Conservation (phyloP, 2,113 vertebrate species). For the Nothoprocta perdicaria region DNA sequence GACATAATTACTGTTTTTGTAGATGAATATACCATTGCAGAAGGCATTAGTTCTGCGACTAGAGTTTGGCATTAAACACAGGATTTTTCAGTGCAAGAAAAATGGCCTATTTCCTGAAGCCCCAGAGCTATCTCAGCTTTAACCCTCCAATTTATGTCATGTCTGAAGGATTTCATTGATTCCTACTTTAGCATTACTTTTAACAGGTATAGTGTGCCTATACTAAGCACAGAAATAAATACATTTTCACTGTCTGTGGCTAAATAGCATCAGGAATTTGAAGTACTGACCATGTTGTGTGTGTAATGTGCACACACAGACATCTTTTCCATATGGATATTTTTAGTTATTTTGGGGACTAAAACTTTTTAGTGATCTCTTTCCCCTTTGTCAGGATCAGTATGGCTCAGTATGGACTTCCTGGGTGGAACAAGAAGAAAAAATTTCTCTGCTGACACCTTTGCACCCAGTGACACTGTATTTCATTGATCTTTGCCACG, state of each 20-base stretch:
- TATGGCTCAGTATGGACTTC: neutral
- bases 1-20: neutral
- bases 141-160: neutral
- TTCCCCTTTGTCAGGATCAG: no score
- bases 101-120: neutral
- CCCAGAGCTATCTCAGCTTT: neutral
- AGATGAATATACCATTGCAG: neutral
- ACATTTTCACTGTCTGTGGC: neutral
- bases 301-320: neutral
- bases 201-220: neutral
- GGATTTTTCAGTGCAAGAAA: neutral
- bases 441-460: neutral
- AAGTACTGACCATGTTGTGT: neutral
- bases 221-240: neutral
- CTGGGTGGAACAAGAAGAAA: neutral
- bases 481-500: neutral
- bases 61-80: neutral
- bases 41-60: neutral
- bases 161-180: constrained; percentile 27
- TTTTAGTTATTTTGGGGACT: neutral
- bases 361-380: no score
- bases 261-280: neutral
- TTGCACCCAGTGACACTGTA: neutral
- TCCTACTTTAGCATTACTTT: constrained; percentile 30
- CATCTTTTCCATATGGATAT: neutral